Conservation (phyloP, 2,113 vertebrate genomes). For the Sinocyclocheilus rhinocerous region DNA sequence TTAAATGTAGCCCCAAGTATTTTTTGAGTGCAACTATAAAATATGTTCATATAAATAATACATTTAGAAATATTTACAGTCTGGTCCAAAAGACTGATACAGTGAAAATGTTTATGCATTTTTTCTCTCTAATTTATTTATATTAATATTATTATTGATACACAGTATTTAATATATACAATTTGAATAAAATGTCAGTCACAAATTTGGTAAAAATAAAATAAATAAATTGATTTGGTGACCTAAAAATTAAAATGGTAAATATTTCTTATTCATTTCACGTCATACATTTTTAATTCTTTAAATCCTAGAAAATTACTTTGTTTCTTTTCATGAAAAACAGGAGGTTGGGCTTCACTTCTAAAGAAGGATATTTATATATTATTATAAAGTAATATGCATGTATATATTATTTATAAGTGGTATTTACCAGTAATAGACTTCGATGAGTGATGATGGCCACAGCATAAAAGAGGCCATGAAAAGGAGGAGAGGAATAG, state of each 20-base stretch:
- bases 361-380: not conserved
- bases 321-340: too few species aligned
- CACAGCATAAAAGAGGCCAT: constrained; percentile 90
- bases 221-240: too few species aligned
- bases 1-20: too few species aligned
- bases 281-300: too few species aligned
- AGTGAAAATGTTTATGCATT: too few species aligned
- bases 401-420: not conserved
- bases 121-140: too few species aligned
- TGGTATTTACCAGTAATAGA: constrained; percentile 90
- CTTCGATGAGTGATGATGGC: constrained; percentile 88
- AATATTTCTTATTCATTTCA: not conserved
- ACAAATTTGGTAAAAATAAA: not conserved
- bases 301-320: too few species aligned
- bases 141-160: not conserved
- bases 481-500: constrained; percentile 91
- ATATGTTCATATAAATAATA: not conserved
- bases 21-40: not conserved
- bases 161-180: not conserved
- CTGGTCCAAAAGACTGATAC: too few species aligned
- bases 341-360: not conserved
- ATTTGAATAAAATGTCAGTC: not conserved
- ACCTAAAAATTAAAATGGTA: not conserved
- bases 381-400: not conserved
- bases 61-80: not conserved